Evolutionary conservation across 2,797 vertebrate species (phyloP).

Genomic region (Rhinichthys osculus): DNA sequence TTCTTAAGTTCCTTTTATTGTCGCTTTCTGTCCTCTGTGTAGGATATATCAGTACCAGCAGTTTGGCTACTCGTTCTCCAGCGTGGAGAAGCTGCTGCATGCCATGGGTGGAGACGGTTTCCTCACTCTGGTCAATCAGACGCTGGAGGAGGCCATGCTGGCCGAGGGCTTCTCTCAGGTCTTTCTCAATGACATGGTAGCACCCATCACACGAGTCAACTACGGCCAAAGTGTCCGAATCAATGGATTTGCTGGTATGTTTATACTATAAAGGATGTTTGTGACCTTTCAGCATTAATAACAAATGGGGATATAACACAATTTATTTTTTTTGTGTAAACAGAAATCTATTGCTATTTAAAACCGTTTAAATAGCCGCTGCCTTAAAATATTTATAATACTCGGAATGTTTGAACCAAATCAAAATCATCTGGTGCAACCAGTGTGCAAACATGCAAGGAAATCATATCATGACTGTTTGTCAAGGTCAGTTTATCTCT

Average conservation of each 20-base stretch:
- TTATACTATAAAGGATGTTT: background rate
- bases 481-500: too few species aligned
- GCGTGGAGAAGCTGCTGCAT: conserved; percentile 84
- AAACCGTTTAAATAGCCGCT: too few species aligned
- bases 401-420: too few species aligned
- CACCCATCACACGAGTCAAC: conserved; percentile 82
- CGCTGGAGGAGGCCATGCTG: conserved; percentile 88
- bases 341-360: too few species aligned
- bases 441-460: too few species aligned
- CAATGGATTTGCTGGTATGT: conserved; percentile 87
- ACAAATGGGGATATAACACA: background rate
- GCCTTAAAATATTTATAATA: too few species aligned
- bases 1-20: background rate
- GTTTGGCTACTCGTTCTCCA: conserved; percentile 91
- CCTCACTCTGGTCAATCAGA: conserved; percentile 82
- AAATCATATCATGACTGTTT: too few species aligned
- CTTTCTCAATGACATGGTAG: conserved; percentile 87
- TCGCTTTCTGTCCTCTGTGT: conserved; percentile 20
- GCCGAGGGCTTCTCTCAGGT: conserved; percentile 87
- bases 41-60: conserved; percentile 97
- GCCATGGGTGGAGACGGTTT: conserved; percentile 86
- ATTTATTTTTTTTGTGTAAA: background rate
- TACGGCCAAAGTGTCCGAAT: conserved; percentile 86
- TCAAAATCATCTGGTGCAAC: too few species aligned
- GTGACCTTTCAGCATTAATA: background rate